phyloP scores from a whole-genome alignment of 2,888 invertebrate species.

The Cantharis rustica region DNA sequence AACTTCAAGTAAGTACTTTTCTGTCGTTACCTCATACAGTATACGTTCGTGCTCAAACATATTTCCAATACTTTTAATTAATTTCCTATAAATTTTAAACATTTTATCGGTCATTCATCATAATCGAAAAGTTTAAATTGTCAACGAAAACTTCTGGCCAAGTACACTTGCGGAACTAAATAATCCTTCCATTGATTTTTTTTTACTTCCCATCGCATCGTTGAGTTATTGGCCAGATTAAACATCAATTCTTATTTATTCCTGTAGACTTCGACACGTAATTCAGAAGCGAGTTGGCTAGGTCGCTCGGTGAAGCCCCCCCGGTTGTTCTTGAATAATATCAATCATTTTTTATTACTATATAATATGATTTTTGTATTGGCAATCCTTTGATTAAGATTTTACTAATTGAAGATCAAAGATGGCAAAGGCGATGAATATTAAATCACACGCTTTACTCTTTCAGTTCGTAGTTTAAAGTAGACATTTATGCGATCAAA shows the following conservation, averaged over 20 bases:
- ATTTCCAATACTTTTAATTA: background rate
- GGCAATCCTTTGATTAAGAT: too few species aligned
- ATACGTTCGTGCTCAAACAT: background rate
- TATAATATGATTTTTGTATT: too few species aligned
- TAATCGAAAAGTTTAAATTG: background rate
- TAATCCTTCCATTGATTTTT: background rate
- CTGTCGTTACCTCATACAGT: background rate
- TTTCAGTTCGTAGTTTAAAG: too few species aligned
- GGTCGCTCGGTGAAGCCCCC: too few species aligned
- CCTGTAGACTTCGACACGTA: background rate
- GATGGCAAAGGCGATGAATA: too few species aligned
- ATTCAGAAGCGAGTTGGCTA: too few species aligned
- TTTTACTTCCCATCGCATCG: background rate
- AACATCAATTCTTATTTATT: background rate
- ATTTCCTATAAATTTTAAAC: background rate
- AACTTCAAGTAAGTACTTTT: background rate
- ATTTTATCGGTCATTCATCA: background rate
- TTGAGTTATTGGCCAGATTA: background rate
- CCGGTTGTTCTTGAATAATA: too few species aligned
- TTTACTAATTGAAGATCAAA: too few species aligned
- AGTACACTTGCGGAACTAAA: background rate
- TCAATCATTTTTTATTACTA: too few species aligned
- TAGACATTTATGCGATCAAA: too few species aligned
- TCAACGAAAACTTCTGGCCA: background rate
- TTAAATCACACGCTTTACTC: too few species aligned